A percentile compares a stretch with the other conserved stretches of the same genome.
phyloP scores from a whole-genome alignment of 2,797 vertebrate species.

The Valencia hispanica region DNA sequence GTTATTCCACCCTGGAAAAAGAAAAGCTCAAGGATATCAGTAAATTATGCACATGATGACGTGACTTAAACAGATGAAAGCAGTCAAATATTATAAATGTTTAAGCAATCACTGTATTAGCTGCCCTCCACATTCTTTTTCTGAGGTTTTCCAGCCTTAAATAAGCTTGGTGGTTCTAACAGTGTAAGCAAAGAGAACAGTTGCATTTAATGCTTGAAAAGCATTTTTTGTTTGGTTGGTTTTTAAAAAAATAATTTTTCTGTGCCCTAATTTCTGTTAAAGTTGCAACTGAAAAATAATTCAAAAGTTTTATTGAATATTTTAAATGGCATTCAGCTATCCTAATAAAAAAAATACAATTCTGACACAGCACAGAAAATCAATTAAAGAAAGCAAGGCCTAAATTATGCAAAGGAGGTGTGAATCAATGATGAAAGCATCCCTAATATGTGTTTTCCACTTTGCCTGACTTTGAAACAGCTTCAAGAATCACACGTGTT shows the following conservation, averaged over 20 bases:
- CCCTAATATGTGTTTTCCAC: slow-evolving; percentile 32
- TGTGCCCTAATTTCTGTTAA: neutral
- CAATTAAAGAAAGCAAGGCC: slow-evolving; percentile 8
- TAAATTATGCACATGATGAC: neutral
- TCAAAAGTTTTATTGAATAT: neutral
- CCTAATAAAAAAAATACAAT: slow-evolving; percentile 7
- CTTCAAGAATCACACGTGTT: slow-evolving; percentile 16
- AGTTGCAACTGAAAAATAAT: neutral
- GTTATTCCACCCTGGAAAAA: neutral
- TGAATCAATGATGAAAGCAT: slow-evolving; percentile 21
- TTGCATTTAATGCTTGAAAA: neutral
- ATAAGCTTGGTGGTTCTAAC: neutral
- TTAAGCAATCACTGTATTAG: neutral
- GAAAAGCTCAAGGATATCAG: neutral
- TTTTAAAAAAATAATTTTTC: neutral
- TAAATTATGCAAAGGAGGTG: slow-evolving; percentile 36
- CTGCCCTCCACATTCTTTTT: neutral
- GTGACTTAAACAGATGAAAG: neutral
- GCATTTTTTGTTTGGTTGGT: neutral
- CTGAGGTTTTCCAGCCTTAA: neutral
- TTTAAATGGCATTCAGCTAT: neutral
- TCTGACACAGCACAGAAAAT: slow-evolving; percentile 3
- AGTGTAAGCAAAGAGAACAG: neutral
- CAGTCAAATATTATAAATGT: neutral
- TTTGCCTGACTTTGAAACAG: slow-evolving; percentile 9